Conservation (phyloP, 2,113 vertebrate genomes). For the Telmatochromis brachygnathus region DNA sequence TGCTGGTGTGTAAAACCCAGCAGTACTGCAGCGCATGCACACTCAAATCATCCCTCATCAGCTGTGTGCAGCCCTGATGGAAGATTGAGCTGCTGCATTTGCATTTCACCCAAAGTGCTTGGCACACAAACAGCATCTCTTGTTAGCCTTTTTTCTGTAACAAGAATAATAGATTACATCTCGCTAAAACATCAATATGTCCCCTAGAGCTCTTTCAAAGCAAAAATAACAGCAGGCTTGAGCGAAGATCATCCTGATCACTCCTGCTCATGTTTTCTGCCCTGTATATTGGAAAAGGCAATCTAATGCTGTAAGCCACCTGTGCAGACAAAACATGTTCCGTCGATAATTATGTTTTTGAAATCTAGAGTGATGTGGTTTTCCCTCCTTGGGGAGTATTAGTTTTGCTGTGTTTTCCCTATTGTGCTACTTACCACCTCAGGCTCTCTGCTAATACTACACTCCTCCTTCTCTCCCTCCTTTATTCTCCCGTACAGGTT, state of each 20-base stretch:
- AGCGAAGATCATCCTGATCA: background rate
- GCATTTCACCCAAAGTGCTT: conserved; percentile 41
- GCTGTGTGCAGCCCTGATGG: background rate
- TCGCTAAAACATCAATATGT: conserved; percentile 7
- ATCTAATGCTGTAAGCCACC: background rate
- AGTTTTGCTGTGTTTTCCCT: conserved; percentile 36
- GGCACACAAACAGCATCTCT: conserved; percentile 26
- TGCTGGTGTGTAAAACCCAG: background rate
- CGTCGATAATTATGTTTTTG: background rate
- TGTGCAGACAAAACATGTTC: background rate
- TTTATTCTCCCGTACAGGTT: background rate
- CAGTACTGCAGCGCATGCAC: background rate
- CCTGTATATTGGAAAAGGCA: background rate
- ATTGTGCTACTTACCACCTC: conserved; percentile 34
- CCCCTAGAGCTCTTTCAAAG: background rate
- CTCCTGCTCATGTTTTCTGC: background rate
- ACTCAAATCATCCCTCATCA: background rate
- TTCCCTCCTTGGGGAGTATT: conserved; percentile 15
- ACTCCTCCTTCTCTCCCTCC: background rate
- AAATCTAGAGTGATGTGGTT: background rate
- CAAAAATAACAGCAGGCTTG: background rate
- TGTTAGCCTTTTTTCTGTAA: conserved; percentile 16
- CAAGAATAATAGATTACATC: conserved; percentile 28
- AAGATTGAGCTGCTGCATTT: conserved; percentile 33
- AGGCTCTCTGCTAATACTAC: conserved; percentile 22